Base-by-base conservation (phyloP, 2,113 vertebrate species). In the Antigone vipio region DNA sequence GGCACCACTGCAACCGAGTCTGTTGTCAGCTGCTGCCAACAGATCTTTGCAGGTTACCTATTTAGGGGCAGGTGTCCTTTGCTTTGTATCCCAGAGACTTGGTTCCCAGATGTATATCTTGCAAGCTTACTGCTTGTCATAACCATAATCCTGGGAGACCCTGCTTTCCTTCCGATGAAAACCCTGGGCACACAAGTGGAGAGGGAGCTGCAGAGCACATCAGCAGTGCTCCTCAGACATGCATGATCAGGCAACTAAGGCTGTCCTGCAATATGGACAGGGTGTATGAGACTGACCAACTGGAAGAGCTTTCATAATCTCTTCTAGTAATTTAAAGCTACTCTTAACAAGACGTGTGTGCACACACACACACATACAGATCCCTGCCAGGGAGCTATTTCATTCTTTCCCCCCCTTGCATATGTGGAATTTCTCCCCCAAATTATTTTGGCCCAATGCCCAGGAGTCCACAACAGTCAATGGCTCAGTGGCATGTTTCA, bases 361-460 rank as follows among this genome's bases (percentile, higher is more conserved):
- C 34, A 24, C 35, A 64, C 9, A n/a, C 9, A n/a, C 5, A 35
- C 21, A 47, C 2, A 34, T 2, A 30, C 27, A 8, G n/a, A 19
- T 85, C 78, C 92, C 50, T 86, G 38, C 45, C 72, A 93, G 79
- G 24, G 62, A 88, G 26, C 21, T 52, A 15, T 69, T 95, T 88
- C 8, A 35, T 38, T 67, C 8, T 42, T 42, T 12, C 1, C 2
- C 5, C 34, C 11, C 12, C 49, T 92, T 80, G 63, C 20, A 6
- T 83, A 66, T 66, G 27, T 79, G 59, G 42, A 88, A 93, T 95
- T 94, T 95, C 53, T 93, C 55, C 83, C 91, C 67, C 5, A 92
- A 40, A 93, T 59, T 92, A 76, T 87, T 90, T 90, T 95, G 75
- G 66, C 79, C 47, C 2, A 3, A 7, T 74, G 83, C 83, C 91